Percentiles rank a stretch among this genome's conserved stretches.
These are phyloP conservation scores for Bradysia coprophila DNA, from an alignment of 1,140 invertebrate species.

Conservation along the genomic window DNA sequence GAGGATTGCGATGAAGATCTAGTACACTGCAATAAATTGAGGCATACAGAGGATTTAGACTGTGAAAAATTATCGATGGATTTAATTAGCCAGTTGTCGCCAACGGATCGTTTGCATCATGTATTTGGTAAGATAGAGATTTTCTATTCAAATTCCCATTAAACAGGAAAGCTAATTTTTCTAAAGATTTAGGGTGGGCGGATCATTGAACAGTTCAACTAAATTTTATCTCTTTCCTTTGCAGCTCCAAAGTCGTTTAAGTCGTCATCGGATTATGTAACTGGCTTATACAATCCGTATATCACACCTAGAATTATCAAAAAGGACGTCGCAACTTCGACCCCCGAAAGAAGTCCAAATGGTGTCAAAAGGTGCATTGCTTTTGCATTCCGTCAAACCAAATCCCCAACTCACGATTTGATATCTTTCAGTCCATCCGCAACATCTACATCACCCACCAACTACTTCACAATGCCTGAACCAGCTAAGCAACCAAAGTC, in stretches of 20 bases:
- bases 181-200: background rate
- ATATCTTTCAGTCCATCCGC: too few species aligned
- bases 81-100: constrained; percentile 45
- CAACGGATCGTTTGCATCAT: constrained; percentile 46
- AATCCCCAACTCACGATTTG: too few species aligned
- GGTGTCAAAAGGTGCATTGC: background rate
- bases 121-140: constrained; percentile 38
- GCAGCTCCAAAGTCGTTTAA: constrained; percentile 49
- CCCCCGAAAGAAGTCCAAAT: constrained; percentile 8
- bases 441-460: too few species aligned
- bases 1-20: constrained; percentile 3
- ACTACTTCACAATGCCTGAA: too few species aligned
- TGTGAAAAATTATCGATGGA: constrained; percentile 58
- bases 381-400: too few species aligned
- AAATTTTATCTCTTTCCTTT: too few species aligned
- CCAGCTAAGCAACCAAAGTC: too few species aligned
- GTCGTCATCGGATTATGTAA: constrained; percentile 60
- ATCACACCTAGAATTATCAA: constrained; percentile 32
- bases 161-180: background rate
- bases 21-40: background rate
- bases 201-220: too few species aligned
- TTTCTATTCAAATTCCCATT: constrained; percentile 2
- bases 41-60: constrained; percentile 40
- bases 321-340: constrained; percentile 24
- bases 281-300: constrained; percentile 54